These are phyloP conservation scores for Anthopleura sola DNA, from an alignment of 64 coral and sea anemone genomes.

Conservation along the genomic window DNA sequence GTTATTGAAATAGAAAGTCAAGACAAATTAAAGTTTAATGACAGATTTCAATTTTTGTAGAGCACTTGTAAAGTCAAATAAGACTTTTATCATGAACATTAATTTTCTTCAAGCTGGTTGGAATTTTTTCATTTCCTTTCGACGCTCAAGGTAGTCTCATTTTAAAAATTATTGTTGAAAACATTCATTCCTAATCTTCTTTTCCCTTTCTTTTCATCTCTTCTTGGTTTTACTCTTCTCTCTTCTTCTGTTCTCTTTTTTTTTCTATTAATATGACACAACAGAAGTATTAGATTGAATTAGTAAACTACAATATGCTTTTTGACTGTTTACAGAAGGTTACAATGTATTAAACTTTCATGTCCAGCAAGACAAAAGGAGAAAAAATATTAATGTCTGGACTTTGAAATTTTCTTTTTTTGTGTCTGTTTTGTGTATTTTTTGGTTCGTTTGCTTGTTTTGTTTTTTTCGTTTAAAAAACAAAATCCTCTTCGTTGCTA, in stretches of 20 bases:
- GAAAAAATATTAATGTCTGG: too few relatives aligned
- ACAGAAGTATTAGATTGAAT: too few relatives aligned
- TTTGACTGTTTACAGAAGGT: too few relatives aligned
- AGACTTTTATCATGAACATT: background rate
- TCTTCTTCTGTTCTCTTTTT: background rate
- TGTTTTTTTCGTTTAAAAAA: too few relatives aligned
- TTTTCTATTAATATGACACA: too few relatives aligned
- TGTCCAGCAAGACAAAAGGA: too few relatives aligned
- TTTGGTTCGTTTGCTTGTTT: too few relatives aligned
- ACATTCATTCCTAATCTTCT: background rate
- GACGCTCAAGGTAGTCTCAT: background rate
- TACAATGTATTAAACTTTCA: too few relatives aligned
- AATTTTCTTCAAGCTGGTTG: background rate
- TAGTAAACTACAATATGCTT: too few relatives aligned
- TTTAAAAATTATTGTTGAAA: background rate
- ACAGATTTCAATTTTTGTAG: background rate
- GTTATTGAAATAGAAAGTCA: background rate
- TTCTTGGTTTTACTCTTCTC: background rate
- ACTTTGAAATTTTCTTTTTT: too few relatives aligned
- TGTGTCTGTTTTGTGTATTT: too few relatives aligned
- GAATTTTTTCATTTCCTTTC: background rate
- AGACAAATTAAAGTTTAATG: background rate
- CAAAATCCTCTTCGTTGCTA: too few relatives aligned
- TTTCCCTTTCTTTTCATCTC: background rate
- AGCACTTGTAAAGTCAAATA: conserved; percentile 5